A percentile compares a stretch with the other conserved stretches of the same genome.
These are phyloP conservation scores for Drosophila oshimai DNA, from an alignment of 1,140 invertebrate species.

Conservation along the genomic window DNA sequence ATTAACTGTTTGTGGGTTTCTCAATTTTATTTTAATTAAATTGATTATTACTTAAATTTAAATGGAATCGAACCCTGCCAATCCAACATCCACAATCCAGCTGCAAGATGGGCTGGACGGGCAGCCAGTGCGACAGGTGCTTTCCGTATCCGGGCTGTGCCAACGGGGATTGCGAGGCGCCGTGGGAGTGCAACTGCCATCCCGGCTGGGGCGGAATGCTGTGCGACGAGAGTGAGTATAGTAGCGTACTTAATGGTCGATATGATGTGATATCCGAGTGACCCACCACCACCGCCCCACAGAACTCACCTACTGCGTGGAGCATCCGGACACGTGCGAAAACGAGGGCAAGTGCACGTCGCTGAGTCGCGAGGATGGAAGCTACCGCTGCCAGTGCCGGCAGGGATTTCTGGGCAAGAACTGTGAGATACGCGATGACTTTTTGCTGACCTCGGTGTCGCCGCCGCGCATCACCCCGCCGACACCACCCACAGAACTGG, in stretches of 20 bases:
- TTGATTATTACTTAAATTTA: too few species aligned
- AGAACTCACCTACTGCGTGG: conserved; percentile 91
- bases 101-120: conserved; percentile 94
- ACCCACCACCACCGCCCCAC: conserved; percentile 24
- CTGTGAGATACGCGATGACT: conserved; percentile 84
- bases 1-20: too few species aligned
- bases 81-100: conserved; percentile 83
- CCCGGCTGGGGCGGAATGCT: conserved; percentile 94
- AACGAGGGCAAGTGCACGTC: conserved; percentile 92
- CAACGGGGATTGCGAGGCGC: conserved; percentile 91
- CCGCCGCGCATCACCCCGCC: conserved; percentile 82
- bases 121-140: conserved; percentile 91
- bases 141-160: conserved; percentile 93
- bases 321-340: conserved; percentile 87
- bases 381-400: conserved; percentile 88
- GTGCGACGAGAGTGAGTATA: conserved; percentile 89
- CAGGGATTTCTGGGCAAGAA: conserved; percentile 85
- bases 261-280: background rate
- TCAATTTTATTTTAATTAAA: too few species aligned
- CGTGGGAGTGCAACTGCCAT: conserved; percentile 94
- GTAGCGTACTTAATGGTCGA: too few species aligned
- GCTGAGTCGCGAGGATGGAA: conserved; percentile 88
- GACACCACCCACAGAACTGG: conserved; percentile 23
- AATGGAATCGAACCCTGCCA: too few species aligned
- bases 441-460: conserved; percentile 75